phyloP scores from a whole-genome alignment of 2,797 vertebrate species.

The Halcyon leucocephala region DNA sequence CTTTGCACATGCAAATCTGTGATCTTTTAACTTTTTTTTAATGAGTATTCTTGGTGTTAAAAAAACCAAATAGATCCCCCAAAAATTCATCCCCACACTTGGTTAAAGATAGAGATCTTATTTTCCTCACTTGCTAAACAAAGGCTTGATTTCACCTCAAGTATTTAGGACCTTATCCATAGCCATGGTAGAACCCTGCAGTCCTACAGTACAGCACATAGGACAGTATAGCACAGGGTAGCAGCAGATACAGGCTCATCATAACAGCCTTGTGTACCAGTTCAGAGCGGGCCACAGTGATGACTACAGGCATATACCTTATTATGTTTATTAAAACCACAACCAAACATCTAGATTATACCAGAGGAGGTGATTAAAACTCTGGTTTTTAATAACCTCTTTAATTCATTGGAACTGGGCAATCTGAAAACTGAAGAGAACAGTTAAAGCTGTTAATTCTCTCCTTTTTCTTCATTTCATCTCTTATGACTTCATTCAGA shows the following conservation, averaged over 20 bases:
- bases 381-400: background rate
- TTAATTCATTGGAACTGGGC: rapidly evolving
- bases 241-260: background rate
- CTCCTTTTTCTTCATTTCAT: background rate
- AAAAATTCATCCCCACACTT: background rate
- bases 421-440: background rate
- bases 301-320: background rate
- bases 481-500: background rate
- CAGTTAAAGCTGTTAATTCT: background rate
- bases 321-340: background rate
- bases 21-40: background rate
- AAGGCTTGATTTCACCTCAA: background rate
- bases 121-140: background rate
- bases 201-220: rapidly evolving
- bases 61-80: rapidly evolving
- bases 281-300: background rate
- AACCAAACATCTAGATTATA: background rate
- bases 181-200: too few relatives aligned
- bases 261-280: too few relatives aligned
- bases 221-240: rapidly evolving
- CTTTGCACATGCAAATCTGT: rapidly evolving
- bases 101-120: background rate
- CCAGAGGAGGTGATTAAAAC: background rate
- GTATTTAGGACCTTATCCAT: background rate
- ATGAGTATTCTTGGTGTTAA: background rate